Evolutionary conservation across 2,113 vertebrate species (phyloP).

Genomic region (Progne subis): DNA sequence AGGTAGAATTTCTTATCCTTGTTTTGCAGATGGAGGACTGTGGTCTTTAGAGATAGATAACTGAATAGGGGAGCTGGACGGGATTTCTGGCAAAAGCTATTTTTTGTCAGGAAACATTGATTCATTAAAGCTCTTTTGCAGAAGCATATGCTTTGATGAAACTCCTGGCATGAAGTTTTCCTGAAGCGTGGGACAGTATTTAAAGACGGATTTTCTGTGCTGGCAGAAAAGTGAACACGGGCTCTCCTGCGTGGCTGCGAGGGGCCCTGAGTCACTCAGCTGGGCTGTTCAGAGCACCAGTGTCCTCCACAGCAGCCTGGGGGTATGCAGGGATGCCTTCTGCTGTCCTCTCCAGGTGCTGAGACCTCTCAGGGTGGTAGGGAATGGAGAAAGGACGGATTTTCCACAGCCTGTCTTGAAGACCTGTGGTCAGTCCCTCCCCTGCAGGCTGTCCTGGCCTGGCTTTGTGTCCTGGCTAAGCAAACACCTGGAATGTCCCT

Average conservation of each 20-base stretch:
- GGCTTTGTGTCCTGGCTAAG: rapidly evolving
- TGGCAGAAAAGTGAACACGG: background rate
- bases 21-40: background rate
- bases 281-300: background rate
- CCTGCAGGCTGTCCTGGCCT: background rate
- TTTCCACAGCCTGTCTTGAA: background rate
- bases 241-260: rapidly evolving
- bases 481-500: background rate
- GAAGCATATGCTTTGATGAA: constrained; percentile 26
- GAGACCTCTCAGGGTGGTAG: background rate
- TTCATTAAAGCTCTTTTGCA: constrained; percentile 23
- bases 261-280: background rate
- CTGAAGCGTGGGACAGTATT: background rate
- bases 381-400: background rate
- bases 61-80: background rate
- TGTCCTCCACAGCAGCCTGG: rapidly evolving
- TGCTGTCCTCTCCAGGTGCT: background rate
- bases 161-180: background rate
- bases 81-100: constrained; percentile 11
- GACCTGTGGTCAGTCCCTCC: background rate
- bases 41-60: background rate
- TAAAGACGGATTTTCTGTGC: background rate
- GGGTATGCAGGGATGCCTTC: background rate
- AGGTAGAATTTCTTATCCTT: background rate
- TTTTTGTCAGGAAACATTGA: constrained; percentile 30